phyloP scores from a whole-genome alignment of 2,797 vertebrate species.

The Dicrostonyx torquatus region DNA sequence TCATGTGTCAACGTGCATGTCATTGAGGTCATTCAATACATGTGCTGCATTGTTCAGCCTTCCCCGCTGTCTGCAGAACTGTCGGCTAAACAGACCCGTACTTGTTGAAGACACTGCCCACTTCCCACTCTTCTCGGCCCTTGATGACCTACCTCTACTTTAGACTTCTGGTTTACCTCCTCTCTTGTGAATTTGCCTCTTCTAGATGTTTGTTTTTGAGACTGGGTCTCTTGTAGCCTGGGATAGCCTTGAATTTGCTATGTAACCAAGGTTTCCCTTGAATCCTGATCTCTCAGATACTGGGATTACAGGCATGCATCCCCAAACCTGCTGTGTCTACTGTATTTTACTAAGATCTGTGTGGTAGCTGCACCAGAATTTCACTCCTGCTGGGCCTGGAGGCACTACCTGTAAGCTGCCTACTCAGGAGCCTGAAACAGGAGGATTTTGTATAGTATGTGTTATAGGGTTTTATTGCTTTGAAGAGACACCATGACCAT shows the following conservation, averaged over 20 bases:
- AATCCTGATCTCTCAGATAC: neutral
- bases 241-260: neutral
- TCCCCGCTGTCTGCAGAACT: neutral
- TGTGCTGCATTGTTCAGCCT: neutral
- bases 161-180: neutral
- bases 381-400: neutral
- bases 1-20: neutral
- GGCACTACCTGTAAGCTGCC: neutral
- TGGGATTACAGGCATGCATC: neutral
- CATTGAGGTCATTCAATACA: neutral
- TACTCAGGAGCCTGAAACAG: neutral
- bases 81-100: neutral
- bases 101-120: neutral
- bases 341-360: neutral
- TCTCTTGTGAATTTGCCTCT: neutral
- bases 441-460: neutral
- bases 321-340: neutral
- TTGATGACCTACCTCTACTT: neutral
- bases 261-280: neutral
- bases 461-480: neutral
- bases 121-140: neutral
- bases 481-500: neutral
- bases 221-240: neutral
- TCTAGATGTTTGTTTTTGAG: neutral
- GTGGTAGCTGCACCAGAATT: neutral